phyloP scores from a whole-genome alignment of 2,888 invertebrate species.

The Cryptosula pallasiana region DNA sequence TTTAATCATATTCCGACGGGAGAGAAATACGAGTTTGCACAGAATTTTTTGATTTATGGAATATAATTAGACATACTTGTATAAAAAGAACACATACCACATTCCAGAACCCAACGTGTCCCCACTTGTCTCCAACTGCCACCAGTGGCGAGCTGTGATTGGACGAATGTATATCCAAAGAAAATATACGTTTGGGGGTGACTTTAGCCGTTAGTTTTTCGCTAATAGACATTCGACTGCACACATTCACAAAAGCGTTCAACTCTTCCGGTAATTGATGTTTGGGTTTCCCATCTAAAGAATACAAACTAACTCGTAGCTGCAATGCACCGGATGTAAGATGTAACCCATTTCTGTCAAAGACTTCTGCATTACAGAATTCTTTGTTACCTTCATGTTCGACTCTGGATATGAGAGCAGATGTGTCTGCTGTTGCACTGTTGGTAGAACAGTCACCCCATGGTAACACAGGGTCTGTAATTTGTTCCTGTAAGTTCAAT shows the following conservation, averaged over 20 bases:
- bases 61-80: no score
- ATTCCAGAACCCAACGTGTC: constrained; percentile 49
- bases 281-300: no score
- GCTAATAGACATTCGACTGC: constrained; percentile 32
- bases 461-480: background rate
- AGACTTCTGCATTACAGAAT: no score
- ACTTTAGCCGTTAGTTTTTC: constrained; percentile 44
- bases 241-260: constrained; percentile 28
- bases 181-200: constrained; percentile 46
- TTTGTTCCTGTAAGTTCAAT: background rate
- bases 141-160: constrained; percentile 39
- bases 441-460: background rate
- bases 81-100: constrained; percentile 38
- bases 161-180: constrained; percentile 51
- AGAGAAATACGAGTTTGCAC: no score
- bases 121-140: constrained; percentile 52
- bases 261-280: no score
- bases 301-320: no score
- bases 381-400: no score
- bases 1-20: no score
- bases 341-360: no score
- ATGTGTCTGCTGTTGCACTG: background rate
- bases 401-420: background rate
- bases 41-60: no score
- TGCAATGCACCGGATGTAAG: no score